Evolutionary conservation across 2,113 vertebrate species (phyloP).

Genomic region (Anoura caudifer): DNA sequence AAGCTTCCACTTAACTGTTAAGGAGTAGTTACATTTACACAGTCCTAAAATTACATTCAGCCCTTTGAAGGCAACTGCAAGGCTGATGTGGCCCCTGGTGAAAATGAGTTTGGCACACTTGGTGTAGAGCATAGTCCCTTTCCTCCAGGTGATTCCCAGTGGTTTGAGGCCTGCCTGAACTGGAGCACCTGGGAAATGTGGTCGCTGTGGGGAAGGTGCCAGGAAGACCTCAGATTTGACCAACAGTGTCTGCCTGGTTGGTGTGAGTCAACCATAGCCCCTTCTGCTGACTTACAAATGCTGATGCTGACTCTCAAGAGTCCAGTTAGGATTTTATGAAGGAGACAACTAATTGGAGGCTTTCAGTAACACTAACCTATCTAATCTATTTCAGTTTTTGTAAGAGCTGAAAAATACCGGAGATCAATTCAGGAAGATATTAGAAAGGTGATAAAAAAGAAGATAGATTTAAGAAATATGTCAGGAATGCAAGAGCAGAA

Average conservation of each 20-base stretch:
- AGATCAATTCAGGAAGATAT: conserved; percentile 28
- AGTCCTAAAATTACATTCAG: too few relatives aligned
- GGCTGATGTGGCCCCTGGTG: too few relatives aligned
- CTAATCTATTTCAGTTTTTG: background rate
- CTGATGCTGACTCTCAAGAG: background rate
- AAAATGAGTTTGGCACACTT: too few relatives aligned
- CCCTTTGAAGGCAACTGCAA: too few relatives aligned
- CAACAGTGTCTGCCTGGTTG: background rate
- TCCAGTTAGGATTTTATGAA: background rate
- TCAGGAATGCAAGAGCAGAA: background rate
- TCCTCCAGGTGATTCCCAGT: background rate
- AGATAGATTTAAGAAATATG: background rate
- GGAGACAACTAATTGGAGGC: background rate
- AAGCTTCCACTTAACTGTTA: too few relatives aligned
- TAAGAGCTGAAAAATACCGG: background rate
- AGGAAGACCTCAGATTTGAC: background rate
- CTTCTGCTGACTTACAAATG: background rate
- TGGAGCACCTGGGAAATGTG: background rate
- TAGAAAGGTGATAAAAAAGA: background rate
- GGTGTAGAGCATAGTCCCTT: background rate
- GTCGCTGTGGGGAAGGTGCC: background rate
- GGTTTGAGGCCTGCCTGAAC: background rate
- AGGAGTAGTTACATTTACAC: too few relatives aligned
- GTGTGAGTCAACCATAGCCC: background rate
- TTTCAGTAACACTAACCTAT: background rate